phyloP scores from a whole-genome alignment of 2,797 vertebrate genomes.

The Phataginus tetradactyla region DNA sequence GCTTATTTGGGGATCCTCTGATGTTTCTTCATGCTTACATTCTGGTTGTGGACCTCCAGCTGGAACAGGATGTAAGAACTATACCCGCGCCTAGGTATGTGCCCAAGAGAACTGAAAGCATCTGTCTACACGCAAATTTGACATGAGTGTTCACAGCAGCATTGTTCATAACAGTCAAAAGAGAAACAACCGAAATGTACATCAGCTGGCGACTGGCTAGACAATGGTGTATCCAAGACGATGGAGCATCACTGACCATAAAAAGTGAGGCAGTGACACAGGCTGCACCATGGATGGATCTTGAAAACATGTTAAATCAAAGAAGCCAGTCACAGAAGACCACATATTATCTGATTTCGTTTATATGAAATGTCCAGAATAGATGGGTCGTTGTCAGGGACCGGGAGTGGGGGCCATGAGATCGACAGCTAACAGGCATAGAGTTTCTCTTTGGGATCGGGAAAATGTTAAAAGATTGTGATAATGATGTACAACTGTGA shows the following conservation, averaged over 20 bases:
- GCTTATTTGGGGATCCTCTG: neutral
- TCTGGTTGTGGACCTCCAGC: neutral
- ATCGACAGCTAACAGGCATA: neutral
- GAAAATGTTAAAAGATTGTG: neutral
- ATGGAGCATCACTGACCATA: neutral
- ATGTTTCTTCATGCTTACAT: neutral
- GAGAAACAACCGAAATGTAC: neutral
- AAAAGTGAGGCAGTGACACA: neutral
- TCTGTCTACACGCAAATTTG: neutral
- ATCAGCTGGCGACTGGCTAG: neutral
- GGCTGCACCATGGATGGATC: neutral
- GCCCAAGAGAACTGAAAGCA: neutral
- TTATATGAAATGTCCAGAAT: neutral
- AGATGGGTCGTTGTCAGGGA: neutral
- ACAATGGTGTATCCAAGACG: neutral
- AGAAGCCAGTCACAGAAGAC: neutral
- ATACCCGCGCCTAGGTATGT: neutral
- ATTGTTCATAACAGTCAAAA: neutral
- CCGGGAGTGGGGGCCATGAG: neutral
- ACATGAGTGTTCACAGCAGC: neutral
- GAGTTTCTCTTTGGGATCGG: neutral
- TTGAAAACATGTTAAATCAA: neutral
- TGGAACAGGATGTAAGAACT: fast-evolving
- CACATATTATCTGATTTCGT: neutral
- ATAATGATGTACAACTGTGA: neutral